A percentile compares a stretch with the other conserved stretches of the same genome.
Conservation (phyloP, 2,797 vertebrate genomes). For the Chelon labrosus region DNA sequence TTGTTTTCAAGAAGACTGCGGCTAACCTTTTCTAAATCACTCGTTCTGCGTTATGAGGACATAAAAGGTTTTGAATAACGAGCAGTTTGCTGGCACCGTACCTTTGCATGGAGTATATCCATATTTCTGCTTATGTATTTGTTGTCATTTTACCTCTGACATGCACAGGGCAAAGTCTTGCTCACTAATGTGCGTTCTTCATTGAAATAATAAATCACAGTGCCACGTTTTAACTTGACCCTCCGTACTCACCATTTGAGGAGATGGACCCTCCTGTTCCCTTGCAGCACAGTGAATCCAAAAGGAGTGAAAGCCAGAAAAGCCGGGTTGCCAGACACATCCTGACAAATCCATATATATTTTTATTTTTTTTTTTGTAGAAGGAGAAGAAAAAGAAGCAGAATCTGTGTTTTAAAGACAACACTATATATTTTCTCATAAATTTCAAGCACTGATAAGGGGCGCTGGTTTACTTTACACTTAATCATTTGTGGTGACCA, state of each 20-base stretch:
- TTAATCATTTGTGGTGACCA: conserved; percentile 51
- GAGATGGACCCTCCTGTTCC: conserved; percentile 96
- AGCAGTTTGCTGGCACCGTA: background rate
- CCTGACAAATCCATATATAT: conserved; percentile 85
- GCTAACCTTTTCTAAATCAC: background rate
- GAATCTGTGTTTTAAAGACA: background rate
- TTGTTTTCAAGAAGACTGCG: background rate
- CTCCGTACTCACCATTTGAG: conserved; percentile 93
- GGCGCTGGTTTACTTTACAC: background rate
- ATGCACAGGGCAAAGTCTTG: background rate
- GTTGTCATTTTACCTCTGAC: background rate
- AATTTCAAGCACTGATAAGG: background rate
- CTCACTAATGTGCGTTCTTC: background rate
- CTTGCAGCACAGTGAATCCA: conserved; percentile 97
- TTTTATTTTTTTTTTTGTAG: background rate
- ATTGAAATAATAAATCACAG: background rate
- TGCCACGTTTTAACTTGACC: background rate
- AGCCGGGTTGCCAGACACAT: conserved; percentile 96
- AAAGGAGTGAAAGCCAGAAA: conserved; percentile 98
- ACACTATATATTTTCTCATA: background rate
- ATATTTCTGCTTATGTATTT: background rate
- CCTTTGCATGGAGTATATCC: background rate
- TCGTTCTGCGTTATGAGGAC: background rate
- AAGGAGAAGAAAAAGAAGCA: background rate
- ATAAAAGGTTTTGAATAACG: background rate